Evolutionary conservation across 2,888 invertebrate genomes (phyloP), one percentile per base, ranked within the genome.

Genomic region (Tridacna gigas): DNA sequence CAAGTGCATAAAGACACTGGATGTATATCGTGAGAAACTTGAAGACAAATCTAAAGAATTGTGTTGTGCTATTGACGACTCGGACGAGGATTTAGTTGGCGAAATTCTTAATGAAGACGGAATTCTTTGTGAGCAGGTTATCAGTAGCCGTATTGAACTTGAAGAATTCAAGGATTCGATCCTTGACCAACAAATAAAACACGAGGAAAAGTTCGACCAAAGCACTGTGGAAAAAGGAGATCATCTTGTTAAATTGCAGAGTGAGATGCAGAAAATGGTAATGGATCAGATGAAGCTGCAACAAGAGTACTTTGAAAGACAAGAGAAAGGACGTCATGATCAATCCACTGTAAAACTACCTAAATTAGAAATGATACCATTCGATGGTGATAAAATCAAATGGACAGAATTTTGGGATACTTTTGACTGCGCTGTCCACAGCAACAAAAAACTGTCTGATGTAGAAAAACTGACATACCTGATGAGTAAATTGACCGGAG

Each of bases 321-420:
- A 71, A 71, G 25, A 63, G 20, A 56, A 60, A 60, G 7, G 28
- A 15, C n/a, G 48, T n/a, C 5, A 18, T 20, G 25, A 74, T 13
- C 47, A 51, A 22, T 37, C 56, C 12, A 26, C 76, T 47, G 77
- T 80, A 48, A 82, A 79, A 65, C 48, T 82, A 22, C 82, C 82
- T 0, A 79, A 79, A 18, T 22, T 75, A 26, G 79, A 79, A 28
- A 74, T 82, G 45, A 47, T 48, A 37, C n/a, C 13, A 7, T 82
- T 82, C 61, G 61, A 26, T 65, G 82, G 76, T 61, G 56, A 79
- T n/a, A 66, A 60, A 20, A 18, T 79, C 28, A 18, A 83, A 15
- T 79, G 71, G 83, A 47, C 45, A 45, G 76, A 71, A 47, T 82
- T 82, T 65, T 63, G 82, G 82, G 79, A 82, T 18, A 60, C 79